These are phyloP conservation scores for Lacerta agilis DNA, from an alignment of 2,797 vertebrate species.

Conservation along the genomic window DNA sequence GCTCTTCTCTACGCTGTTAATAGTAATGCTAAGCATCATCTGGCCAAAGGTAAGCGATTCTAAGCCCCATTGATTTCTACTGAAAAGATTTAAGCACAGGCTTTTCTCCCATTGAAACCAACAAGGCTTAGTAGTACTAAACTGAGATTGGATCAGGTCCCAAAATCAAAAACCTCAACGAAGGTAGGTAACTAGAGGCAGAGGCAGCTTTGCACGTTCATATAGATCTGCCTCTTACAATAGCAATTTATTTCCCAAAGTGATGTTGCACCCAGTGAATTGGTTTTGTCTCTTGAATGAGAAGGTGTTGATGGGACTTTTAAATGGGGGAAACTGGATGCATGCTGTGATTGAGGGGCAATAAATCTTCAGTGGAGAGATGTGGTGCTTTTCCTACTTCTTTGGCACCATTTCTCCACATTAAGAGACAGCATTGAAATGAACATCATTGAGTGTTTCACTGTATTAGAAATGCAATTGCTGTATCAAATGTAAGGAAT, in stretches of 20 bases:
- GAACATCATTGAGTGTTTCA: constrained; percentile 49
- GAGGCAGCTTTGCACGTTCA: background rate
- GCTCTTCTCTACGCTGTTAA: background rate
- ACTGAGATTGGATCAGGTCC: background rate
- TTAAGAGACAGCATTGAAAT: constrained; percentile 43
- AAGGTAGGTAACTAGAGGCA: background rate
- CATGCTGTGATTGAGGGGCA: background rate
- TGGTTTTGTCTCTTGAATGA: background rate
- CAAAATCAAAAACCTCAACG: constrained; percentile 5
- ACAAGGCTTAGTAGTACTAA: background rate
- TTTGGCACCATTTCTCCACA: constrained; percentile 34
- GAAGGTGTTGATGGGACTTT: background rate
- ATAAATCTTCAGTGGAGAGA: background rate
- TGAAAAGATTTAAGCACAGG: background rate
- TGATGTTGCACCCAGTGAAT: background rate
- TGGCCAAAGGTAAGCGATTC: background rate
- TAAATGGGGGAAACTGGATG: background rate
- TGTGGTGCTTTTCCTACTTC: background rate
- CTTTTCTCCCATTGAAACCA: background rate
- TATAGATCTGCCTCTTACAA: background rate
- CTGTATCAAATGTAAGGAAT: constrained; percentile 73
- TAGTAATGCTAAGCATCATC: background rate
- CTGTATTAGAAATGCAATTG: constrained; percentile 60
- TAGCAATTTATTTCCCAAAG: background rate
- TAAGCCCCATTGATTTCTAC: background rate